Base-by-base conservation (phyloP, 2,888 invertebrate species). In the Metalampra italica region DNA sequence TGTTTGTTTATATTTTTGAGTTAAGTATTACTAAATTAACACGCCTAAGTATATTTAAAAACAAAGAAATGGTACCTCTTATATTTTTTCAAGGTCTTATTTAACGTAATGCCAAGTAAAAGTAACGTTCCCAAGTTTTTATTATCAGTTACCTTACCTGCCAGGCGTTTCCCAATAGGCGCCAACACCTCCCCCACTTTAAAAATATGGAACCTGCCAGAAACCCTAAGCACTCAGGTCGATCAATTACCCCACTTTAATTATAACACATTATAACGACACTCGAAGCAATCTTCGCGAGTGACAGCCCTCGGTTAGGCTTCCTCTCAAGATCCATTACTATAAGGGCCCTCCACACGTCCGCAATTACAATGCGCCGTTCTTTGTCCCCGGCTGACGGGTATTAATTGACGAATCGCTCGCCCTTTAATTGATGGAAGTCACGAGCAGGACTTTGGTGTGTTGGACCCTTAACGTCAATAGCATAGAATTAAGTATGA, bases 331-430 rank as follows among this genome's bases (percentile, higher is more conserved):
- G 74, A 71, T 66, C 76, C 72, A 81, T 82, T 80, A 78, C 76
- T 63, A 59, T 53, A 55, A 76, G 74, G 59, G 64, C 60, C 59
- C 75, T 76, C 59, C 70, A 74, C 72, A 72, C 69, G 68, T 66
- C 56, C 58, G 58, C 67, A 66, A 71, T 74, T 72, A 77, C 76
- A 75, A 77, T 70, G 54, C 66, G 60, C 62, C 38, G 30, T 72
- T 74, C 71, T 75, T 78, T 73, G 74, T 74, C 62, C 64, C 50
- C 46, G 47, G 7, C 39, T 68, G 76, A 75, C 73, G 64, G 56
- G 67, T 71, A 78, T 78, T 82, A 82, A 82, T 82, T 74, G 80
- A 74, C 69, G 71, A 71, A 71, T 72, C 66, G 66, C 57, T 52
- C 53, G 13, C 39, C 52, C 56, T 57, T 51, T 64, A 62, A 64